Base-by-base conservation (phyloP, 2,797 vertebrate species). In the Tinamus major region DNA sequence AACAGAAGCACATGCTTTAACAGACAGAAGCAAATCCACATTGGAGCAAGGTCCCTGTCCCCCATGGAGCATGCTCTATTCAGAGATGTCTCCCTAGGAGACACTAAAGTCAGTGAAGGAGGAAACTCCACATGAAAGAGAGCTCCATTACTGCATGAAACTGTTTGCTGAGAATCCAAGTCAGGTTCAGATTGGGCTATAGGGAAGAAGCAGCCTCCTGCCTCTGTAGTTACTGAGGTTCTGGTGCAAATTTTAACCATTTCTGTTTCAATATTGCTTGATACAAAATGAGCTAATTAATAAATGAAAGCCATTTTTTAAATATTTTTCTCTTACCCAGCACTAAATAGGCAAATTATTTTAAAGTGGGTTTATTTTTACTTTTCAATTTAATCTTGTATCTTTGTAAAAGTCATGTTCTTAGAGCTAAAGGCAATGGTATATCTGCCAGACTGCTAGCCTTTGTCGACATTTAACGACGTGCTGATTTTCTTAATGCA, bases 321-420 rank as follows among this genome's bases (percentile, higher is more conserved):
- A 79, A 83, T 78, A n/a, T 9, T 1, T 46, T 82, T 42, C 82
- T 74, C 53, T 59, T 42, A 85, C 67, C 55, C 4, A 76, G 14
- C 0, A 1, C 23, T 56, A 74, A 44, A 61, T 42, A 80, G 44
- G 51, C 7, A 85, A 84, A 55, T n/a, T 27, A 23, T 27, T 92
- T 88, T 46, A 17, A 96, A 91, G 85, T 59, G 7, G 11, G 35
- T 86, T 93, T 96, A 44, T 74, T 71, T 79, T 92, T 93, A 78
- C 33, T 70, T 88, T 96, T 95, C 27, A 79, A 11, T 5, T 75
- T 86, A 86, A 90, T 97, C 86, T 92, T 97, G 4, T 44, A 61
- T 91, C 10, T 94, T 92, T 88, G 62, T 65, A 94, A 89, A 79
- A 89, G 82, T 37, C 13, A 49, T 3, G 2, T 58, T 6, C 26